Percentiles rank a stretch among this genome's conserved stretches.
These are phyloP conservation scores for Xiphophorus birchmanni DNA, from an alignment of 2,797 vertebrate species.

Conservation along the genomic window DNA sequence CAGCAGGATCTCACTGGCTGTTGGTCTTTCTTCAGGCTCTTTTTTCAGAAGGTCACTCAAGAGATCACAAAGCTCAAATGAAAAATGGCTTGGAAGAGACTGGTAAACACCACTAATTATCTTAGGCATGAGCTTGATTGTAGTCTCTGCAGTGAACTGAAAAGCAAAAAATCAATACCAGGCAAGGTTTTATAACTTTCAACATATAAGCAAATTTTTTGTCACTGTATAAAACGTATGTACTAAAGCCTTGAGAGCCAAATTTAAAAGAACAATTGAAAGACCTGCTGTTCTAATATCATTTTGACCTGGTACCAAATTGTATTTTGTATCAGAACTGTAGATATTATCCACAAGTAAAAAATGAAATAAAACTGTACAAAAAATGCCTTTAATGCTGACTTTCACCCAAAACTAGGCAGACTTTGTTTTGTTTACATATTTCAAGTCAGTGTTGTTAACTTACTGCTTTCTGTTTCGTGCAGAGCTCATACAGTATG, in stretches of 20 bases:
- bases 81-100: not conserved
- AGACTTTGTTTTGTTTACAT: not conserved
- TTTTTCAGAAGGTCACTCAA: slow-evolving; percentile 6
- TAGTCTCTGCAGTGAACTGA: slow-evolving; percentile 25
- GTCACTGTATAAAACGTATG: not conserved
- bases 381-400: not conserved
- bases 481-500: slow-evolving; percentile 34
- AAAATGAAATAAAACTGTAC: no score
- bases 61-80: slow-evolving; percentile 11
- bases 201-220: not conserved
- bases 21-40: slow-evolving; percentile 11
- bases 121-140: slow-evolving; percentile 2
- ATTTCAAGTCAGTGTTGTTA: not conserved
- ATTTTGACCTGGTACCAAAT: no score
- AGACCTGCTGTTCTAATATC: not conserved
- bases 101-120: not conserved
- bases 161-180: not conserved
- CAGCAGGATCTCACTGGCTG: slow-evolving; percentile 7
- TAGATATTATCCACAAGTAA: not conserved
- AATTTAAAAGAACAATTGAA: not conserved
- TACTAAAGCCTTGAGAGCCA: not conserved
- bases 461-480: slow-evolving; percentile 14
- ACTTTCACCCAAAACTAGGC: not conserved
- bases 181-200: not conserved
- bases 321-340: not conserved